Base-by-base conservation (phyloP, 2,113 vertebrate genomes). In the Nannobrachium achirus region DNA sequence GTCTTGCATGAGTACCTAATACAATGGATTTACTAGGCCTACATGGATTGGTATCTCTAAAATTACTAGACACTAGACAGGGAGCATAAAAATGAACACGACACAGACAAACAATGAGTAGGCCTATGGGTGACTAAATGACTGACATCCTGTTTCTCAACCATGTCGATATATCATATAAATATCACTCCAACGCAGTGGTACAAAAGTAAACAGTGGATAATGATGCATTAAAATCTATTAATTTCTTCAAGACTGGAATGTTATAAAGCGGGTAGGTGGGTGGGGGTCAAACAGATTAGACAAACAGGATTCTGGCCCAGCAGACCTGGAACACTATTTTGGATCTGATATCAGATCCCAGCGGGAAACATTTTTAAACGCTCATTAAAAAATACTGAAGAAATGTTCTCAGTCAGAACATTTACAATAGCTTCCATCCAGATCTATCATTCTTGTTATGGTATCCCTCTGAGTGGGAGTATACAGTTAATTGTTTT, bases 391-490 rank as follows among this genome's bases (percentile, higher is more conserved):
- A 18, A 25, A 50, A 10, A 50, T 15, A 14, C 3, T 15, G 48
- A 8, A 8, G 15, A 19, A 52, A 52, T 19, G 8, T 52, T 52
- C 8, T 33, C 25, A 33, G 16, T 8, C 16, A 53, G 19, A 33
- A 38, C 11, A n/a, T 53, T 53, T 25, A 2, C 25, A 25, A 53
- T 8, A 13, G 19, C 10, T 20, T 67, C 61, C 66, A 56, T 67
- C 65, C 66, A 49, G 16, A 71, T 52, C 39, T 68, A 46, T 71
- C 39, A 38, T 56, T 63, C 59, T 45, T 48, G 33, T 73, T 57
- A 75, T 52, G 48, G 50, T 56, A 48, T 75, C 80, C 82, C 59
- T 71, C 48, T 78, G 60, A 71, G 70, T 70, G 41, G 10, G 48
- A 72, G 20, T 25, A 61, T 49, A 41, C 46, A 41, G 44, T 33